A percentile compares a stretch with the other conserved stretches of the same genome.
These are phyloP conservation scores for Callipepla squamata DNA, from an alignment of 2,113 vertebrate genomes.

Conservation along the genomic window DNA sequence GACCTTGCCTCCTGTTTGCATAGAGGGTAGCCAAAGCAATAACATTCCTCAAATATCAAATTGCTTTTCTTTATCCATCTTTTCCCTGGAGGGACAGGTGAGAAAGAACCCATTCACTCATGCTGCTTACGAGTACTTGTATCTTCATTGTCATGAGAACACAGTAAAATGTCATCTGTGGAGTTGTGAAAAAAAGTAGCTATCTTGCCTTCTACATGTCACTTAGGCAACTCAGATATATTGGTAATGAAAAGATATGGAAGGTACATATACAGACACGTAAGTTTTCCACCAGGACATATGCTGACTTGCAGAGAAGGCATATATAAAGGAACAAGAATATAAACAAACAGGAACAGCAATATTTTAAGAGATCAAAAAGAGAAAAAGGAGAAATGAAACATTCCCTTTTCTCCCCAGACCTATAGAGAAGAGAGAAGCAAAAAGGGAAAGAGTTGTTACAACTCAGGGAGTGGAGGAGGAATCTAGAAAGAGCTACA, in stretches of 20 bases:
- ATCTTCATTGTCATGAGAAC: neutral
- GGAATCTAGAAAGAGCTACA: neutral
- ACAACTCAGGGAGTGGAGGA: neutral
- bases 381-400: neutral
- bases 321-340: neutral
- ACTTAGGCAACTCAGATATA: neutral
- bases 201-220: neutral
- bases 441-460: neutral
- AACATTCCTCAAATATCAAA: neutral
- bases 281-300: neutral
- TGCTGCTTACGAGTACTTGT: neutral
- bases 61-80: neutral
- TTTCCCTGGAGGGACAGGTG: neutral
- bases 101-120: too few species aligned
- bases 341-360: too few species aligned
- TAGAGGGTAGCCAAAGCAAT: neutral
- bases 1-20: neutral
- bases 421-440: neutral
- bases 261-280: neutral
- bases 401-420: neutral
- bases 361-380: neutral
- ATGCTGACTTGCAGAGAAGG: neutral
- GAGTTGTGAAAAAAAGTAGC: neutral
- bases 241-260: neutral
- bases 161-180: neutral